phyloP scores from a whole-genome alignment of 2,888 invertebrate species.

The Archips crataeganus region DNA sequence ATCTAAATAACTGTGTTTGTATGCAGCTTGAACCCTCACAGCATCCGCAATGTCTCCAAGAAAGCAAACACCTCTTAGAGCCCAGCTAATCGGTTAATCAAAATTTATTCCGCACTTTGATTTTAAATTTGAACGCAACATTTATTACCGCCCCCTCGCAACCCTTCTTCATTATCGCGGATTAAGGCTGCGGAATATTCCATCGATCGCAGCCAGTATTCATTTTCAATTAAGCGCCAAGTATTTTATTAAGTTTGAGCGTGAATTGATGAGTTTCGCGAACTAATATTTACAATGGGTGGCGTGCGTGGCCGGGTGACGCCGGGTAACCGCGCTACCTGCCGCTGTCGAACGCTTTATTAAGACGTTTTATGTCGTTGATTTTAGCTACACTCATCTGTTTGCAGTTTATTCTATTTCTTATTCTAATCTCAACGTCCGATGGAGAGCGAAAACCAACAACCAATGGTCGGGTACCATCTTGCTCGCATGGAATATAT shows the following conservation, averaged over 20 bases:
- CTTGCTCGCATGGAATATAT: no score
- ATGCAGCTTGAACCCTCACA: slow-evolving; percentile 4
- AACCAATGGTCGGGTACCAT: no score
- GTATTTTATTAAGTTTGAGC: slow-evolving; percentile 86
- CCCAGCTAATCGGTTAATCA: slow-evolving; percentile 84
- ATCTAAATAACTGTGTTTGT: no score
- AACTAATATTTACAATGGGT: slow-evolving; percentile 85
- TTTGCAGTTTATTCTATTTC: neutral
- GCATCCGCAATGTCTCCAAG: slow-evolving; percentile 57
- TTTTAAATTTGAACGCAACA: slow-evolving; percentile 86
- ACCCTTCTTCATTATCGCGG: slow-evolving; percentile 86
- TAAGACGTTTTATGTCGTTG: neutral
- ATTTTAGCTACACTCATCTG: neutral
- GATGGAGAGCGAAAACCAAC: no score
- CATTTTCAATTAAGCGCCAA: slow-evolving; percentile 86
- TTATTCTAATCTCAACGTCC: neutral
- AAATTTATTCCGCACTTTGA: slow-evolving; percentile 86
- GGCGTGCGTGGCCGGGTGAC: slow-evolving; percentile 66
- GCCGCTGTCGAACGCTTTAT: slow-evolving; percentile 28
- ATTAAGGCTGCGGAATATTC: slow-evolving; percentile 85
- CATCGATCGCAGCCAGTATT: slow-evolving; percentile 84
- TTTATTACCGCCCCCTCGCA: slow-evolving; percentile 83
- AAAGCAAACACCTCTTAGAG: slow-evolving; percentile 78
- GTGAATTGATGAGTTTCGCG: slow-evolving; percentile 85
- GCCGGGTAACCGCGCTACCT: slow-evolving; percentile 47